Conservation (phyloP, 2,113 vertebrate genomes). For the Athene cunicularia region DNA sequence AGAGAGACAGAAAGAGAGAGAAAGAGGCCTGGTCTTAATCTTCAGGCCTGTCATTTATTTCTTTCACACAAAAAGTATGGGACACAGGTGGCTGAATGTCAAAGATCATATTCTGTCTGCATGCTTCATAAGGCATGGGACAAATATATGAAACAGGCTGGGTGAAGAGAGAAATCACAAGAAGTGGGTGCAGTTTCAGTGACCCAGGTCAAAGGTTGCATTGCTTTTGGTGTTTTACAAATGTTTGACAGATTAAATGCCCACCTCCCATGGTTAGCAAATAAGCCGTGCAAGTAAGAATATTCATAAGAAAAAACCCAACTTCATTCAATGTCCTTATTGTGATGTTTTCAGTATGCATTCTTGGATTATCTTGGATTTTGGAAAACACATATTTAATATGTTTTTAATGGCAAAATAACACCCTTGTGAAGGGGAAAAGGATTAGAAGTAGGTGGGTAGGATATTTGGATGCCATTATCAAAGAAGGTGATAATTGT, state of each 20-base stretch:
- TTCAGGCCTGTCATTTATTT: conserved; percentile 72
- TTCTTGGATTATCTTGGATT: background rate
- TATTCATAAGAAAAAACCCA: conserved; percentile 61
- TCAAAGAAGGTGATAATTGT: background rate
- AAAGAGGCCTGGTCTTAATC: conserved; percentile 53
- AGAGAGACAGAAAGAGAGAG: background rate
- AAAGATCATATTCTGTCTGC: conserved; percentile 73
- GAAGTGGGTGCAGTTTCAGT: conserved; percentile 58
- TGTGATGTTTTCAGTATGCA: background rate
- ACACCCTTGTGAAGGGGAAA: background rate
- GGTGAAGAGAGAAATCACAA: conserved; percentile 41
- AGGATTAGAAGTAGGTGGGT: background rate
- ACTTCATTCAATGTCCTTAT: conserved; percentile 38
- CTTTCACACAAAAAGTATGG: conserved; percentile 76
- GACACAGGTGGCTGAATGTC: conserved; percentile 77
- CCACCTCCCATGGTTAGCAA: conserved; percentile 64
- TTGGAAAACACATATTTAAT: conserved; percentile 1
- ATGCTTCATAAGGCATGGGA: conserved; percentile 61
- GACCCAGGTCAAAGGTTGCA: conserved; percentile 70
- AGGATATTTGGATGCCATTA: background rate
- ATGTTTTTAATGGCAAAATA: background rate
- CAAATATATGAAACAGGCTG: conserved; percentile 59
- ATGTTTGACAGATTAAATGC: conserved; percentile 76
- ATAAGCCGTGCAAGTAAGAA: conserved; percentile 45
- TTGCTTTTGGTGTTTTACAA: conserved; percentile 73